A percentile compares a stretch with the other conserved stretches of the same genome.
These are phyloP conservation scores for Gastracanthus pulcherrimus DNA, from an alignment of 2,888 invertebrate genomes.

Conservation along the genomic window DNA sequence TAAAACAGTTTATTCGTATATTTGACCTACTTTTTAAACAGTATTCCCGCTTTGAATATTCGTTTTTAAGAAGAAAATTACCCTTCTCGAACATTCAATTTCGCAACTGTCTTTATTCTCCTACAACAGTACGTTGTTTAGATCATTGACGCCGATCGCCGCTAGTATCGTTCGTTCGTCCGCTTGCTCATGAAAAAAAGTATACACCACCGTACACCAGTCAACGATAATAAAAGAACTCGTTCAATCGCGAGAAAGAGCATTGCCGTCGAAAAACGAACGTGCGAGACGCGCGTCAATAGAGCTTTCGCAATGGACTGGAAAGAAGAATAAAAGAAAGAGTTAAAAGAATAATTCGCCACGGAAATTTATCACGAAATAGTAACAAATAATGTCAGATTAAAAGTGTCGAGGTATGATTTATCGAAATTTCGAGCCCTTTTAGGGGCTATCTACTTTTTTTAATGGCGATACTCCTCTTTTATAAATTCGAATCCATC, in stretches of 20 bases:
- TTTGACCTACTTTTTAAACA: too few species aligned
- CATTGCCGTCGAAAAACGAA: conserved; percentile 42
- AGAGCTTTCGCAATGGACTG: conserved; percentile 43
- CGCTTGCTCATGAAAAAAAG: conserved; percentile 13
- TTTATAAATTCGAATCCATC: neutral
- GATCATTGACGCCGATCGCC: conserved; percentile 22
- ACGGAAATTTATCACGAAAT: conserved; percentile 42
- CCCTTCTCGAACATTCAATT: too few species aligned
- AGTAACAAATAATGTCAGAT: conserved; percentile 29
- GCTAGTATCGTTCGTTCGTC: conserved; percentile 1
- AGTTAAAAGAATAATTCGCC: conserved; percentile 42
- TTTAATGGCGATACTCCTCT: neutral
- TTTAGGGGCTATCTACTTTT: neutral
- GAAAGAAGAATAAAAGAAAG: conserved; percentile 29
- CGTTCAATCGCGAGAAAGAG: conserved; percentile 49
- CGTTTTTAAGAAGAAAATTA: too few species aligned
- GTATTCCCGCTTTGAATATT: too few species aligned
- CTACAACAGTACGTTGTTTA: conserved; percentile 29
- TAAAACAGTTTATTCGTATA: too few species aligned
- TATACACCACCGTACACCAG: neutral
- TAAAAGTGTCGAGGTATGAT: neutral
- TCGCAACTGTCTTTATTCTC: too few species aligned
- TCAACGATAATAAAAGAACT: conserved; percentile 50
- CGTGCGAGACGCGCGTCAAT: conserved; percentile 30
- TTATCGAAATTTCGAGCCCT: neutral